Conservation (phyloP, 2,113 vertebrate genomes). For the Rhabdomys dilectus region DNA sequence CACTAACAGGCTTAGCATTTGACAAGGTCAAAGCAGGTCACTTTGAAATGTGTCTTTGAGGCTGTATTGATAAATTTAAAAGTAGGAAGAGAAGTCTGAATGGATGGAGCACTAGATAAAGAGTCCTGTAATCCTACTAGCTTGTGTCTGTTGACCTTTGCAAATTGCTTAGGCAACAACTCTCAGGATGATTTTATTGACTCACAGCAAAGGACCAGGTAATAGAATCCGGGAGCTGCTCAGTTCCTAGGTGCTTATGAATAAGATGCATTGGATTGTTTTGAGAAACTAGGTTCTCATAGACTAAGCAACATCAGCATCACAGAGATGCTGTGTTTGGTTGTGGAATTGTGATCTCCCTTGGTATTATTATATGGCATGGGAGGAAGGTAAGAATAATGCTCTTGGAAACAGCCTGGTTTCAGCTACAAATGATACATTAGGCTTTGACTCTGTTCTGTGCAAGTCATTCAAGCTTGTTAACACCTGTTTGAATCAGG, state of each 20-base stretch:
- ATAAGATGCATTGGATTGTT: background rate
- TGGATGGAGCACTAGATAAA: background rate
- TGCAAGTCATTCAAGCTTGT: constrained; percentile 12
- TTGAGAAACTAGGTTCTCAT: background rate
- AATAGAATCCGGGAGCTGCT: background rate
- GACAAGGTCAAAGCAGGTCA: constrained; percentile 50
- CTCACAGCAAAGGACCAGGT: background rate
- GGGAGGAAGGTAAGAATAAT: background rate
- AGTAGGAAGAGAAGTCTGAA: background rate
- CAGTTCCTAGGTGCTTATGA: background rate
- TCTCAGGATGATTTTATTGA: background rate
- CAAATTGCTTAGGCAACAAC: background rate
- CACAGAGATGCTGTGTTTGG: too few species aligned
- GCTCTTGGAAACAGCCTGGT: background rate
- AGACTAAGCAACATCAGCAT: background rate
- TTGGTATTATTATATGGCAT: rapidly evolving
- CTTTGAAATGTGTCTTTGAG: constrained; percentile 14
- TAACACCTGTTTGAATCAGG: background rate
- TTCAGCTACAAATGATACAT: background rate
- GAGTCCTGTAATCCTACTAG: background rate
- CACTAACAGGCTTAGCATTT: background rate
- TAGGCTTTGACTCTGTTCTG: background rate
- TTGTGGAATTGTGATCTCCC: background rate
- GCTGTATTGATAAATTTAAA: background rate
- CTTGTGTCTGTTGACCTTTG: background rate